Conservation (phyloP, 1,140 invertebrate genomes). For the Latrodectus geometricus region DNA sequence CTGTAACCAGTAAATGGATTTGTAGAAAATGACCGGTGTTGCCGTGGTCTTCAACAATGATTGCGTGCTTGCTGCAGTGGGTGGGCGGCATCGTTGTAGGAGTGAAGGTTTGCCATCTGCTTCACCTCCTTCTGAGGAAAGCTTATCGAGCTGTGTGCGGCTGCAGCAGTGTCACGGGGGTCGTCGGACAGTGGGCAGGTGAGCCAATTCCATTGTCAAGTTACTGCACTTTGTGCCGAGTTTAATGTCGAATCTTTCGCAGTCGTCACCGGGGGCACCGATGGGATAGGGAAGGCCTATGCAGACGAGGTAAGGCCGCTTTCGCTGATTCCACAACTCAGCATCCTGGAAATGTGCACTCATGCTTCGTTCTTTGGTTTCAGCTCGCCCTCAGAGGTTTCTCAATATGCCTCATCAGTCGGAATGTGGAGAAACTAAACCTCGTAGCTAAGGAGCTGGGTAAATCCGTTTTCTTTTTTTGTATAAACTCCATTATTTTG, state of each 20-base stretch:
- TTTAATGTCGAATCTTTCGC: neutral
- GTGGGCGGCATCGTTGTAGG: constrained; percentile 5
- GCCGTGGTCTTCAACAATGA: too few species aligned
- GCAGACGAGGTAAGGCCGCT: constrained; percentile 73
- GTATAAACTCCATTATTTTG: neutral
- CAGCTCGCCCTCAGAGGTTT: constrained; percentile 85
- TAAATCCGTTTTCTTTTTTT: neutral
- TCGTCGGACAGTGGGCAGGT: constrained; percentile 69
- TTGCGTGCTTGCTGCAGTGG: neutral
- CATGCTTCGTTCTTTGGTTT: neutral
- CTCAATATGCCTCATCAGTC: constrained; percentile 89
- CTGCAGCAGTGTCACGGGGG: constrained; percentile 65
- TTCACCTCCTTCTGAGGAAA: neutral
- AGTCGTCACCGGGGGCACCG: constrained; percentile 89
- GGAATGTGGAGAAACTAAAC: constrained; percentile 84
- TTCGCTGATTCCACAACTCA: neutral
- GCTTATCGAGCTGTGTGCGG: constrained; percentile 28
- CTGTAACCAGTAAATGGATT: too few species aligned
- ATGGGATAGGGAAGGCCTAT: constrained; percentile 91
- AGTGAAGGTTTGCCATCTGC: neutral
- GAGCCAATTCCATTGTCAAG: constrained; percentile 13
- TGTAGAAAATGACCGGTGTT: too few species aligned
- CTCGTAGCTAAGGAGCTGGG: constrained; percentile 82
- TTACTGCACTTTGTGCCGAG: neutral
- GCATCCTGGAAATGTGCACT: neutral